Evolutionary conservation across 2,888 invertebrate species (phyloP).

Genomic region (Melanargia galathea): DNA sequence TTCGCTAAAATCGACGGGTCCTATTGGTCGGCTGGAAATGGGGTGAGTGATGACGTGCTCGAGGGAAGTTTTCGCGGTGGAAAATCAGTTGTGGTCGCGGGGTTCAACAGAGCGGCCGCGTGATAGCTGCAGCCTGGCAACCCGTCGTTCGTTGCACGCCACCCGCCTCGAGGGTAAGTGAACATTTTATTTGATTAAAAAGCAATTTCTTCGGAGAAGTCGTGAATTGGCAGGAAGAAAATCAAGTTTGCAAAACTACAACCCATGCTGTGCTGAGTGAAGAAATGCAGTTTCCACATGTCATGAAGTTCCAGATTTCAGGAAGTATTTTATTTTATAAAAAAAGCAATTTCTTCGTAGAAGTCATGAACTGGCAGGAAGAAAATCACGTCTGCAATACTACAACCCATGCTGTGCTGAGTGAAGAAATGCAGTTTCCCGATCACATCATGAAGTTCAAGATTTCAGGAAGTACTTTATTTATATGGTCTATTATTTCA

Average conservation of each 20-base stretch:
- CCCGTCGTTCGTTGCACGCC: constrained; percentile 47
- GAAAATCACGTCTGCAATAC: constrained; percentile 45
- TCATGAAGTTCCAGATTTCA: constrained; percentile 18
- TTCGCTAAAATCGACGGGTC: constrained; percentile 52
- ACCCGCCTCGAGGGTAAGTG: constrained; percentile 74
- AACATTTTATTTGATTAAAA: constrained; percentile 79
- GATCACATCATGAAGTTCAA: constrained; percentile 19
- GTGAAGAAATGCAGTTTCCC: constrained; percentile 30
- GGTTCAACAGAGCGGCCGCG: constrained; percentile 68
- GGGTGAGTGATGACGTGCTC: constrained; percentile 77
- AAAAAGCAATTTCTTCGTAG: constrained; percentile 77
- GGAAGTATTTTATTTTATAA: constrained; percentile 25
- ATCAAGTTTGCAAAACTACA: constrained; percentile 42
- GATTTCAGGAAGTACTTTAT: constrained; percentile 14
- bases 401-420: constrained; percentile 24
- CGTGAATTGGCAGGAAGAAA: constrained; percentile 49
- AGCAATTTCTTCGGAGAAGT: constrained; percentile 74
- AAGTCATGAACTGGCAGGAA: constrained; percentile 53
- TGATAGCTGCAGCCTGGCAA: constrained; percentile 56
- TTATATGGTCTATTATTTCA: neutral
- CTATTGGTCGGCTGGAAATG: constrained; percentile 64
- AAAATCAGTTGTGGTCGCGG: constrained; percentile 74
- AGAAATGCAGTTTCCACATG: constrained; percentile 27
- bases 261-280: constrained; percentile 24
- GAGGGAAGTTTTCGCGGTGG: constrained; percentile 79